Conservation (phyloP, 2,888 invertebrate species). For the Synergus itoensis region DNA sequence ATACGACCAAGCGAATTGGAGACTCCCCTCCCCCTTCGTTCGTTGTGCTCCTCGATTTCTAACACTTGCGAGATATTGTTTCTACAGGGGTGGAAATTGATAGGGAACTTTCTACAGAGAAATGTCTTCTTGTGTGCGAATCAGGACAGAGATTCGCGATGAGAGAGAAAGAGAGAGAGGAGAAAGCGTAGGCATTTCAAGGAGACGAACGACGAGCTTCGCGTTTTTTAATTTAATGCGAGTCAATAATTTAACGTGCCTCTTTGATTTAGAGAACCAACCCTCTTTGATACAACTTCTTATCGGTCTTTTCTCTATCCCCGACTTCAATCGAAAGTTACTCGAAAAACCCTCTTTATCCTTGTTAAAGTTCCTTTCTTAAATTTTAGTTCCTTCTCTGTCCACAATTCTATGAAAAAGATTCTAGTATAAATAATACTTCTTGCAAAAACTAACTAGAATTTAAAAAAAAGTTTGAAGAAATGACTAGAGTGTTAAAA, state of each 20-base stretch:
- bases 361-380: conserved; percentile 1
- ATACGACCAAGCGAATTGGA: conserved; percentile 55
- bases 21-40: background rate
- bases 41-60: conserved; percentile 52
- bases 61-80: conserved; percentile 63
- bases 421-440: too few relatives aligned
- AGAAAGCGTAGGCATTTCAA: conserved; percentile 48
- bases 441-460: too few relatives aligned
- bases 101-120: conserved; percentile 60
- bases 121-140: conserved; percentile 56
- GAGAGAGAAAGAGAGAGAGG: background rate
- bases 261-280: conserved; percentile 65
- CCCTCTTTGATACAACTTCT: conserved; percentile 51
- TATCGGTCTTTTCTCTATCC: conserved; percentile 49
- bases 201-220: conserved; percentile 53
- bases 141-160: conserved; percentile 47
- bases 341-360: background rate
- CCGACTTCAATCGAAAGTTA: conserved; percentile 8
- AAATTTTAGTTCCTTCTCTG: background rate
- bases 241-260: conserved; percentile 70
- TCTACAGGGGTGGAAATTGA: conserved; percentile 65
- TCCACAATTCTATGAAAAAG: background rate
- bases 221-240: conserved; percentile 70
- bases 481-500: too few relatives aligned
- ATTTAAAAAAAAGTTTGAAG: too few relatives aligned